phyloP scores from a whole-genome alignment of 2,113 vertebrate genomes.

The Equus quagga region DNA sequence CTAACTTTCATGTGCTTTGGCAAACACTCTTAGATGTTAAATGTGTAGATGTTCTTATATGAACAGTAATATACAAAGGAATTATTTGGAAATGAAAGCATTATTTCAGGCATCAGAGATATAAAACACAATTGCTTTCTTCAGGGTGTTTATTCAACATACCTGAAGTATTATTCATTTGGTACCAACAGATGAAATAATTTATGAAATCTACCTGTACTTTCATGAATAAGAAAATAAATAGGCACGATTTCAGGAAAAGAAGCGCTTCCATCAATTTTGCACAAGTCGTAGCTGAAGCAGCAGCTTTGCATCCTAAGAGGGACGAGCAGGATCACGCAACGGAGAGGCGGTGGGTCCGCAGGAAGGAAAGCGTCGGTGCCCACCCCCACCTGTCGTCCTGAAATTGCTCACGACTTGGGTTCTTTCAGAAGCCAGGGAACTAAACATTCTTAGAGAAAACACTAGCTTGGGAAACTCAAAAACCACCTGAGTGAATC shows the following conservation, averaged over 20 bases:
- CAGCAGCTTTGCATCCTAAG: not conserved
- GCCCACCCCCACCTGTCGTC: not conserved
- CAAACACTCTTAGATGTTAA: not conserved
- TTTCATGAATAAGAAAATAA: not conserved
- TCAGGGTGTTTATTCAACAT: not conserved
- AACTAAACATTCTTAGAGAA: not conserved
- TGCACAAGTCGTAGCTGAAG: not conserved
- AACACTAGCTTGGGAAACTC: conserved; percentile 6
- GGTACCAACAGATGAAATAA: not conserved
- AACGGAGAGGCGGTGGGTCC: accelerated
- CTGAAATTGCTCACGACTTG: not conserved
- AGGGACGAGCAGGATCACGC: not conserved
- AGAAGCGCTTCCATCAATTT: accelerated
- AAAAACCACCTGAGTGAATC: not conserved
- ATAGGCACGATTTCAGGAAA: accelerated
- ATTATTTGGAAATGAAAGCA: not conserved
- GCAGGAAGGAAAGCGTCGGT: not conserved
- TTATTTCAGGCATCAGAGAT: not conserved
- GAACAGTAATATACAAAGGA: not conserved
- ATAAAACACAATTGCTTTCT: not conserved
- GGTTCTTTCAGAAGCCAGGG: not conserved
- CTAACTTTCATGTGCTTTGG: not conserved
- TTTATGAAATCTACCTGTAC: not conserved
- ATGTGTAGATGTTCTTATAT: not conserved
- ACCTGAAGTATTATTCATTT: not conserved